Evolutionary conservation across 2,888 invertebrate genomes (phyloP), one percentile per base, ranked within the genome.

Genomic region (Notodonta ziczac): DNA sequence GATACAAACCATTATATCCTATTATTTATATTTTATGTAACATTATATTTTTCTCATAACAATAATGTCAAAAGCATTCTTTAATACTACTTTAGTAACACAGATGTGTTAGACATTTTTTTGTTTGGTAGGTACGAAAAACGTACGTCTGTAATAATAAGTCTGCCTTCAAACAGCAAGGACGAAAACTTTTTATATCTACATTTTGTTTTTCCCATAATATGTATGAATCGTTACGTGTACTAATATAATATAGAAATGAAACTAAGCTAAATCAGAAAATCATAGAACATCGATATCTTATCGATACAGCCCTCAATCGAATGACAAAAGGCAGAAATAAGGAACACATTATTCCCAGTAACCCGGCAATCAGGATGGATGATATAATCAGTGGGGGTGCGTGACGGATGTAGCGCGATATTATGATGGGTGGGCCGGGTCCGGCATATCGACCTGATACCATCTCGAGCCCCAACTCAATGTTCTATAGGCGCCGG

Each of bases 321-420:
- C 69, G 69, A 67, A 56, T 60, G 55, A 74, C 74, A 77, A 80
- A 80, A 76, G 68, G 73, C 66, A 72, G 72, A 74, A 80, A 84
- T 84, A 80, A 81, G 80, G 78, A 76, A 77, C 78, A 77, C 76
- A 87, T 87, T 87, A 88, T 78, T 85, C 84, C 82, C 81, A 83
- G 81, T 76, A 80, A 75, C 77, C 74, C 77, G 78, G 73, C 85
- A 84, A 87, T 88, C 86, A 81, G 75, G 73, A 74, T 73, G 57
- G 76, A 83, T 82, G 80, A 85, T 84, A 81, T 82, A 82, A 86
- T 87, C 85, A 80, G 70, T 75, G 78, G 78, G 72, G 80, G 79
- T 76, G 69, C 73, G 75, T 80, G 77, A 78, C 73, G 77, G 79
- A 82, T 81, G 80, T 77, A 70, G 71, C 70, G 70, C 76, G 78